These are phyloP conservation scores for Eulemur coronatus DNA, from an alignment of 2,797 vertebrate species.

Conservation along the genomic window DNA sequence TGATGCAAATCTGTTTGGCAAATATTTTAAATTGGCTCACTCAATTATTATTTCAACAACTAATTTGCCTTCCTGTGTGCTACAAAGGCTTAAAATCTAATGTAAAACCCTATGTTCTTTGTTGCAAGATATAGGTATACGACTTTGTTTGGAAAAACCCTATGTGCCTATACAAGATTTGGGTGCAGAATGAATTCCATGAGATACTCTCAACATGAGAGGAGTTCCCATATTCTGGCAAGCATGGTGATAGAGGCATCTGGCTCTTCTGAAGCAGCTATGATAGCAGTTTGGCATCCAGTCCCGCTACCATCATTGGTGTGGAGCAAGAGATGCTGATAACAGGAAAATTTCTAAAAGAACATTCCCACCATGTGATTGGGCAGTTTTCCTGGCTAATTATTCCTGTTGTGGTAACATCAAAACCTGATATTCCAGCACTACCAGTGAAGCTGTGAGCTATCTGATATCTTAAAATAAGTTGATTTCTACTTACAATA, in stretches of 20 bases:
- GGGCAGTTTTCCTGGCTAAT: neutral
- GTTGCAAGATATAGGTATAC: neutral
- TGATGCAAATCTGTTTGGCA: neutral
- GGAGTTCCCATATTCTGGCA: neutral
- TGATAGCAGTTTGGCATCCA: neutral
- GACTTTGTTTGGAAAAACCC: neutral
- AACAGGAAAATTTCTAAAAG: neutral
- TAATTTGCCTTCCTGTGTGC: neutral
- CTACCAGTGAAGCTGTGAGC: neutral
- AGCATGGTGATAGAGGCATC: neutral
- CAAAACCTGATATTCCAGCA: neutral
- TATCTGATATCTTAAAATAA: neutral
- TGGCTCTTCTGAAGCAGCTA: neutral
- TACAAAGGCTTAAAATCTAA: neutral
- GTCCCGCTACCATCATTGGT: neutral
- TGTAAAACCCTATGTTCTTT: neutral
- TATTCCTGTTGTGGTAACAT: neutral
- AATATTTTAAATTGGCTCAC: neutral
- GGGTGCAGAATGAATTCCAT: neutral
- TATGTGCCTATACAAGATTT: neutral
- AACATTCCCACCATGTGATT: neutral
- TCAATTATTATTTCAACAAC: neutral
- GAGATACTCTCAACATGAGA: neutral
- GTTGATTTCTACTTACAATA: neutral
- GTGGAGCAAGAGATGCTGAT: neutral